Evolutionary conservation across 2,888 invertebrate genomes (phyloP).

Genomic region (Malthinus flaveolus): DNA sequence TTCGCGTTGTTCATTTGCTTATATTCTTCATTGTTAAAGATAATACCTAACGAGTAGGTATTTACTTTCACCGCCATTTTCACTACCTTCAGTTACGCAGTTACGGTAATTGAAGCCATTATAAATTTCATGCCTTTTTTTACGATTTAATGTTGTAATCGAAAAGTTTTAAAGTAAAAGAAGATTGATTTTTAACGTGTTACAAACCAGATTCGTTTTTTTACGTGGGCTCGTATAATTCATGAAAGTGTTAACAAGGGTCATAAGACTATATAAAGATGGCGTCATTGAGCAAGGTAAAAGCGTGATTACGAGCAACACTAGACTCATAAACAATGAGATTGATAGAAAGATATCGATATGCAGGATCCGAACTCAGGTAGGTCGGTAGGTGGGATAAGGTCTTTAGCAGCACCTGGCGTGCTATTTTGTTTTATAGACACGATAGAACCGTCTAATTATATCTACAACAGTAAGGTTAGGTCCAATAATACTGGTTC

Average conservation of each 20-base stretch:
- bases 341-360: slow-evolving; percentile 33
- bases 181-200: slow-evolving; percentile 14
- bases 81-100: slow-evolving; percentile 26
- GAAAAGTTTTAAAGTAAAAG: background rate
- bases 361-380: slow-evolving; percentile 23
- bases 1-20: slow-evolving; percentile 26
- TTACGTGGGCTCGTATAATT: slow-evolving; percentile 39
- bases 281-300: slow-evolving; percentile 33
- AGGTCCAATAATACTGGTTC: background rate
- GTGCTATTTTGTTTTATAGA: slow-evolving; percentile 7
- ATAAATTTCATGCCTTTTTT: slow-evolving; percentile 24
- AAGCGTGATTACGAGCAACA: slow-evolving; percentile 39
- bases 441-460: slow-evolving; percentile 4
- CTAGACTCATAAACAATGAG: slow-evolving; percentile 38
- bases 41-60: slow-evolving; percentile 33
- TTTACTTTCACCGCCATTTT: slow-evolving; percentile 33
- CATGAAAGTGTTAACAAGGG: slow-evolving; percentile 44
- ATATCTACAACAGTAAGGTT: slow-evolving; percentile 5
- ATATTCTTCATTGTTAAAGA: slow-evolving; percentile 37
- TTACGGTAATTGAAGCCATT: slow-evolving; percentile 21
- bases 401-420: slow-evolving; percentile 6
- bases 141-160: slow-evolving; percentile 26
- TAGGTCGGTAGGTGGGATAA: background rate
- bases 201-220: slow-evolving; percentile 26
- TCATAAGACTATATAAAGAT: slow-evolving; percentile 29